Evolutionary conservation across 2,797 vertebrate genomes (phyloP), one percentile per base, ranked within the genome.

Genomic region (Echeneis naucrates): DNA sequence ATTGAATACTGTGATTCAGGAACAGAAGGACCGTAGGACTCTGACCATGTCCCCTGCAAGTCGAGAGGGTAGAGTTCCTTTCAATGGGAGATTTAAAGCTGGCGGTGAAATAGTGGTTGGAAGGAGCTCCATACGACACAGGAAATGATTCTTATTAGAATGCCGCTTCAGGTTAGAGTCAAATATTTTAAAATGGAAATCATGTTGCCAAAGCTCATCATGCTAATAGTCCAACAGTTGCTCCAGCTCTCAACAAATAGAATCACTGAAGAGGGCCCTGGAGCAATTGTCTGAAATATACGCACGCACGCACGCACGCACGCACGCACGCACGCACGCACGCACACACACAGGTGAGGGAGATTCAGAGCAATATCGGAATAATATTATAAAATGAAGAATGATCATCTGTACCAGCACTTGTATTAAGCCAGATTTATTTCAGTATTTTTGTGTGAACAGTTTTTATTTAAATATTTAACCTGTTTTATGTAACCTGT

Each of bases 81-180:
- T 72, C 16, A 62, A 24, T 59, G 19, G 35, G 45, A 33, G n/a
- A 33, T 24, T 56, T 53, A 51, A 23, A 50, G 58, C 38, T 78
- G 55, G 67, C 47, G 14, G 12, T 32, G 40, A 11, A 2, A 71
- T 38, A 60, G 69, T 70, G 26, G 63, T 17, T 27, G 56, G 54
- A 57, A 0, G 0, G 55, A 33, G 40, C 32, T 72, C 47, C 58
- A n/a, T 23, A 38, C 33, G 40, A 12, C 40, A 37, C 32, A 3
- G 50, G 54, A 40, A 26, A 65, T 8, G 12, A 59, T 56, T 85
- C 37, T 87, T 65, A 87, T 90, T 85, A 58, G 14, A 80, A 42
- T 80, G 77, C 61, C 73, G 47, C 61, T 66, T 81, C 58, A 63
- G 55, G 72, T 91, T 85, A 81, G 38, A 76, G 45, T 72, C 17